Conservation (phyloP, 2,888 invertebrate genomes). For the Steinernema carpocapsae region DNA sequence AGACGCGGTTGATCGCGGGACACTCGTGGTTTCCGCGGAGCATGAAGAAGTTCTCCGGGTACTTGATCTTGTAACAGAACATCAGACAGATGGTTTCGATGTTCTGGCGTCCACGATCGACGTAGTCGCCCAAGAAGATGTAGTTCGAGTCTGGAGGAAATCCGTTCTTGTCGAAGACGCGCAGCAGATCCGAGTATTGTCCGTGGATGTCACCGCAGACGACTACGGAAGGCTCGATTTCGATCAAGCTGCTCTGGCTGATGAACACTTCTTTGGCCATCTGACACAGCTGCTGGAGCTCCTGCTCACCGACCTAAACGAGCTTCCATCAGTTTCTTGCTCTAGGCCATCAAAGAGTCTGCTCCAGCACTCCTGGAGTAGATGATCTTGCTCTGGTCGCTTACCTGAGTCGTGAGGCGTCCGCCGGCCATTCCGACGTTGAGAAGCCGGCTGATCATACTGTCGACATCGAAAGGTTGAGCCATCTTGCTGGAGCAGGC, state of each 20-base stretch:
- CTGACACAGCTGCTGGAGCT: slow-evolving; percentile 51
- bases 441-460: slow-evolving; percentile 43
- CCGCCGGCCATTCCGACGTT: slow-evolving; percentile 48
- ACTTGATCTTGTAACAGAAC: slow-evolving; percentile 61
- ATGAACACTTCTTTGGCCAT: slow-evolving; percentile 56
- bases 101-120: slow-evolving; percentile 64
- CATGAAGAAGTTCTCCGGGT: slow-evolving; percentile 64
- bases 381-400: too few relatives aligned
- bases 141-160: slow-evolving; percentile 62
- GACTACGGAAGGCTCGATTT: slow-evolving; percentile 60
- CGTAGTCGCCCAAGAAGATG: slow-evolving; percentile 58
- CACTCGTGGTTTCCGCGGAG: slow-evolving; percentile 64
- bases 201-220: slow-evolving; percentile 64
- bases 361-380: too few relatives aligned
- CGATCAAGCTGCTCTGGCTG: slow-evolving; percentile 54
- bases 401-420: slow-evolving; percentile 45
- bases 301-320: slow-evolving; percentile 49
- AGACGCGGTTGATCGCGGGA: slow-evolving; percentile 63
- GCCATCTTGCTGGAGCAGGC: slow-evolving; percentile 34
- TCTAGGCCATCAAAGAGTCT: too few relatives aligned
- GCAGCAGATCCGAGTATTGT: slow-evolving; percentile 60
- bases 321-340: too few relatives aligned
- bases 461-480: slow-evolving; percentile 41
- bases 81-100: slow-evolving; percentile 64
- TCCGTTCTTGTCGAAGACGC: slow-evolving; percentile 64